Percentiles rank a stretch among this genome's conserved stretches.
Evolutionary conservation across 2,113 vertebrate species (phyloP).

Genomic region (Pholis gunnellus): DNA sequence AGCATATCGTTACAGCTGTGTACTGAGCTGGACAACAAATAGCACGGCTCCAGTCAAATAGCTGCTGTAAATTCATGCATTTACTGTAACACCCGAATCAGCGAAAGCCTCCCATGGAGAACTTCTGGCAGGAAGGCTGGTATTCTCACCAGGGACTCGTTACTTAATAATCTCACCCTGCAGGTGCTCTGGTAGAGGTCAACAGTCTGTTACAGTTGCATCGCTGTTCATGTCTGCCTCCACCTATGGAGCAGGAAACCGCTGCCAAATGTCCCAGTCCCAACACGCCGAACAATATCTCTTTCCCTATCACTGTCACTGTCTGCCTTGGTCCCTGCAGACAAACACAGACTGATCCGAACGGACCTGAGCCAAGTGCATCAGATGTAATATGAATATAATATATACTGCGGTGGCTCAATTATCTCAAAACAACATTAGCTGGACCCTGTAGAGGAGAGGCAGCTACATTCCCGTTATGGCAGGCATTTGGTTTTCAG

Average conservation of each 20-base stretch:
- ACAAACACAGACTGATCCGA: conserved; percentile 53
- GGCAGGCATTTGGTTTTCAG: conserved; percentile 47
- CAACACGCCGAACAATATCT: conserved; percentile 58
- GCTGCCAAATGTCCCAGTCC: conserved; percentile 69
- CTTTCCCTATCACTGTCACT: conserved; percentile 71
- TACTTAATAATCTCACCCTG: conserved; percentile 80
- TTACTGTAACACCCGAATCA: conserved; percentile 72
- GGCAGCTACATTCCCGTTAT: conserved; percentile 60
- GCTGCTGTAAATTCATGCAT: conserved; percentile 55
- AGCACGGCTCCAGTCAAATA: conserved; percentile 46
- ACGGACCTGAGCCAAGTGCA: conserved; percentile 71
- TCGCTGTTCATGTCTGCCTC: conserved; percentile 66
- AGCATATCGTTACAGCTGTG: not conserved
- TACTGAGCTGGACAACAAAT: conserved; percentile 28
- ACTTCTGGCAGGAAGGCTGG: conserved; percentile 76
- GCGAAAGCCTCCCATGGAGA: conserved; percentile 66
- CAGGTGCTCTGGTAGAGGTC: conserved; percentile 79
- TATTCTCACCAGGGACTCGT: conserved; percentile 78
- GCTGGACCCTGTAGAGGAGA: conserved; percentile 39
- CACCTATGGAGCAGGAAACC: conserved; percentile 66
- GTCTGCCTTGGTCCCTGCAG: conserved; percentile 44
- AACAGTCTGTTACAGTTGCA: conserved; percentile 70
- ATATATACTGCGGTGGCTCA: conserved; percentile 59
- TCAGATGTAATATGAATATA: conserved; percentile 69
- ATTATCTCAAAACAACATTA: conserved; percentile 72